Evolutionary conservation across 2,113 vertebrate species (phyloP), one percentile per base, ranked within the genome.

Genomic region (Pelusios castaneus): DNA sequence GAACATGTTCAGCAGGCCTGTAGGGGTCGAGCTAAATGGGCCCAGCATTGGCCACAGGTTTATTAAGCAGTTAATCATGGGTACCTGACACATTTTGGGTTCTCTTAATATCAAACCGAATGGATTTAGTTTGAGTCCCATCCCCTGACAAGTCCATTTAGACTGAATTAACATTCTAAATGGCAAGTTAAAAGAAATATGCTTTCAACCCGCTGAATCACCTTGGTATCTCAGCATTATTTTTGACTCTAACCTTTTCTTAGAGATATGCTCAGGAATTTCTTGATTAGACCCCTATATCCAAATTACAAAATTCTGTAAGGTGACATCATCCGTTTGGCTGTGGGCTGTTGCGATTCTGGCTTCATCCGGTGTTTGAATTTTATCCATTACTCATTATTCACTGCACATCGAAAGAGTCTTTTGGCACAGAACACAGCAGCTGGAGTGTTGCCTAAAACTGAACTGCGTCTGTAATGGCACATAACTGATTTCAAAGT

Each of bases 151-250:
- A 63, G 70, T 29, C 13, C 82, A 49, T 84, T 88, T 84, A 89
- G 43, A 12, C 8, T 87, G 76, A 47, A 47, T 81, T 87, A 92
- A 95, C 45, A 22, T 8, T 91, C 84, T 85, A 93, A 95, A 92
- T 95, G 95, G 91, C 95, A 90, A 94, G 80, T 95, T 92, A 92
- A 89, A 91, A 91, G 92, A 78, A 92, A 56, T 82, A 80, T 0
- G 34, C 88, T 88, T 92, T n/a, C 76, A 91, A 55, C 25, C 75
- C 91, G 75, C 76, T 91, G 84, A 91, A 82, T 90, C 55, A 41
- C 86, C 90, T 90, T 87, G 82, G 82, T 97, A 97, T 88, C 79
- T 97, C 79, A 49, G 84, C 91, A 55, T 90, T 91, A 87, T 67
- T 45, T 94, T 87, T 87, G 88, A 88, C 12, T 82, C 67, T 95